A percentile compares a stretch with the other conserved stretches of the same genome.
Evolutionary conservation across 2,797 vertebrate species (phyloP).

Genomic region (Tadarida brasiliensis): DNA sequence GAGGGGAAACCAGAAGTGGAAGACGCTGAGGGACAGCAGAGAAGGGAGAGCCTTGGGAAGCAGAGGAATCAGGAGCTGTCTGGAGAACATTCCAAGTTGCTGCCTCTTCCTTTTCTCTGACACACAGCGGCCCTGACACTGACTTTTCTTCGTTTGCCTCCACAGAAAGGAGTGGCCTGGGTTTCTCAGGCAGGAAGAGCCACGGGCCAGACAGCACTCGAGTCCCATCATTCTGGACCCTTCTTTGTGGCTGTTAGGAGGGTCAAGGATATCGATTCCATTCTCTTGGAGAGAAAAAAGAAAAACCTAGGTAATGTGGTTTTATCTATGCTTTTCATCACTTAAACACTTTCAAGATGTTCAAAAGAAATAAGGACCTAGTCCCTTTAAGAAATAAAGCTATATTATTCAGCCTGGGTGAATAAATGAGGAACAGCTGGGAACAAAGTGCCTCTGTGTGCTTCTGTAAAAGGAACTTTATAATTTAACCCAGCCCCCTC

Average conservation of each 20-base stretch:
- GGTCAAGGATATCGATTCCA: not conserved
- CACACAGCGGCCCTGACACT: not conserved
- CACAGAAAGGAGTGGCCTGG: too few species aligned
- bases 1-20: not conserved
- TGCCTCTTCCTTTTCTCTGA: not conserved
- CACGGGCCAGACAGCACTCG: not conserved
- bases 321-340: constrained; percentile 27
- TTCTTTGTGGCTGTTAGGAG: not conserved
- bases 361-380: constrained; percentile 46
- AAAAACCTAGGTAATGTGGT: not conserved
- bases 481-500: not conserved
- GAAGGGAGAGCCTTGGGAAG: not conserved
- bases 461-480: constrained; percentile 26
- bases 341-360: constrained; percentile 33
- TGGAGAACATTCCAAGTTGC: not conserved
- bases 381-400: not conserved
- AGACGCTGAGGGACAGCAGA: not conserved
- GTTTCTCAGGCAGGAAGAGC: not conserved
- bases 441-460: constrained; percentile 20
- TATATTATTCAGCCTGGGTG: not conserved
- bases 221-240: not conserved
- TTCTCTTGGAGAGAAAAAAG: not conserved
- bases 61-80: not conserved
- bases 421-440: constrained; percentile 27
- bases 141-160: not conserved